Evolutionary conservation across 2,113 vertebrate species (phyloP).

Genomic region (Melierax canorus): DNA sequence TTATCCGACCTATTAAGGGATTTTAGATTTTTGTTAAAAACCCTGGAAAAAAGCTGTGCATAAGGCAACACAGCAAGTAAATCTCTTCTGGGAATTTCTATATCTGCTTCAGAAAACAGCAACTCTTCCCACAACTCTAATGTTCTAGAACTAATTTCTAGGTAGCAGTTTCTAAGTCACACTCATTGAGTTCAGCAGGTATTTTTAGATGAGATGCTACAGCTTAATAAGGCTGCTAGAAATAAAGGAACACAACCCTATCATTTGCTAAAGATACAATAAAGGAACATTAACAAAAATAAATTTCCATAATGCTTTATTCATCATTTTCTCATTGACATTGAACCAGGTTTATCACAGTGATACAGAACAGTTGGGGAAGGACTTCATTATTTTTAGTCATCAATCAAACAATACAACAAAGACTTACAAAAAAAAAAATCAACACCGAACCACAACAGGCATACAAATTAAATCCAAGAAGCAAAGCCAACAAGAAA

Average conservation of each 20-base stretch:
- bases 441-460: not conserved
- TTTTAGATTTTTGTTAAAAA: not conserved
- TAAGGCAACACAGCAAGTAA: not conserved
- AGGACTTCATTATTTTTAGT: not conserved
- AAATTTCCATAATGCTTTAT: not conserved
- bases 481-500: not conserved
- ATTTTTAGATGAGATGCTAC: not conserved
- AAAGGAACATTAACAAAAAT: not conserved
- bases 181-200: not conserved
- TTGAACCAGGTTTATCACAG: not conserved
- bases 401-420: not conserved
- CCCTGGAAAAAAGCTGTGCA: not conserved
- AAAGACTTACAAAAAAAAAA: not conserved
- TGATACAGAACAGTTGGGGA: not conserved
- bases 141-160: not conserved
- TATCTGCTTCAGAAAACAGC: not conserved
- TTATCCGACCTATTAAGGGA: not conserved
- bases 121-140: not conserved
- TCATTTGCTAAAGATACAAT: not conserved
- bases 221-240: not conserved
- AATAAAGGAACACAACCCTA: not conserved
- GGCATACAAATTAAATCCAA: not conserved
- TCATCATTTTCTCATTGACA: not conserved
- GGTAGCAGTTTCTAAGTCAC: not conserved
- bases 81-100: not conserved